These are phyloP conservation scores for Boloria selene DNA, from an alignment of 2,888 invertebrate species.

Conservation along the genomic window DNA sequence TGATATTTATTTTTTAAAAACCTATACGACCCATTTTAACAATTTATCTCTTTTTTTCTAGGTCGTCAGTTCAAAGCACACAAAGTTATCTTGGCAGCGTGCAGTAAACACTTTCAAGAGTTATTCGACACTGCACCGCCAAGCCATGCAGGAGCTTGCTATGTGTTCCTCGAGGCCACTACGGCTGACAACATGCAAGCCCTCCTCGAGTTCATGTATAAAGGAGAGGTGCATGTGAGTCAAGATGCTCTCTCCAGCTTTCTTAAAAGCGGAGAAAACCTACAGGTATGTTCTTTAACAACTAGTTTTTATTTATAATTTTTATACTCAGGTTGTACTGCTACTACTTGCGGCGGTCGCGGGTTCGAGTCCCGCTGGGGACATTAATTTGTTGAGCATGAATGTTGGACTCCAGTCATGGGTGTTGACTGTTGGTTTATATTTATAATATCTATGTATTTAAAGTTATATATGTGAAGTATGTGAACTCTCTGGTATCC, in stretches of 20 bases:
- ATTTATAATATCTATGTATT: too few relatives aligned
- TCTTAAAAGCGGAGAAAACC: constrained; percentile 94
- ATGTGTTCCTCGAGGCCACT: constrained; percentile 94
- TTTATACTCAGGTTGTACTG: too few relatives aligned
- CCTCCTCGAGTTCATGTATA: constrained; percentile 96
- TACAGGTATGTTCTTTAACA: constrained; percentile 83
- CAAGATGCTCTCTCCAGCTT: constrained; percentile 95
- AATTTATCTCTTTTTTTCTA: constrained; percentile 56
- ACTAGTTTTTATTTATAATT: too few relatives aligned
- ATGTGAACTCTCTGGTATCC: too few relatives aligned
- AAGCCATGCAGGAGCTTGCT: constrained; percentile 88
- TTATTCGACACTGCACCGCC: constrained; percentile 93
- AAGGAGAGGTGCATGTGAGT: constrained; percentile 95
- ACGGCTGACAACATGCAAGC: constrained; percentile 95
- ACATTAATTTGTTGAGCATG: too few relatives aligned
- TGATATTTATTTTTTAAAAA: neutral
- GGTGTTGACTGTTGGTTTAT: too few relatives aligned
- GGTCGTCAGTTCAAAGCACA: constrained; percentile 96
- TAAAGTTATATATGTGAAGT: too few relatives aligned
- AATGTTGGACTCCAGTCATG: too few relatives aligned
- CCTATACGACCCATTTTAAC: neutral
- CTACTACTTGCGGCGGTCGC: too few relatives aligned
- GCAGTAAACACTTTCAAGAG: constrained; percentile 96
- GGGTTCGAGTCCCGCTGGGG: too few relatives aligned
- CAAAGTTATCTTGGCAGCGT: constrained; percentile 94